Evolutionary conservation across 2,888 invertebrate species (phyloP), one percentile per base, ranked within the genome.

Genomic region (Diadegma fenestrale): DNA sequence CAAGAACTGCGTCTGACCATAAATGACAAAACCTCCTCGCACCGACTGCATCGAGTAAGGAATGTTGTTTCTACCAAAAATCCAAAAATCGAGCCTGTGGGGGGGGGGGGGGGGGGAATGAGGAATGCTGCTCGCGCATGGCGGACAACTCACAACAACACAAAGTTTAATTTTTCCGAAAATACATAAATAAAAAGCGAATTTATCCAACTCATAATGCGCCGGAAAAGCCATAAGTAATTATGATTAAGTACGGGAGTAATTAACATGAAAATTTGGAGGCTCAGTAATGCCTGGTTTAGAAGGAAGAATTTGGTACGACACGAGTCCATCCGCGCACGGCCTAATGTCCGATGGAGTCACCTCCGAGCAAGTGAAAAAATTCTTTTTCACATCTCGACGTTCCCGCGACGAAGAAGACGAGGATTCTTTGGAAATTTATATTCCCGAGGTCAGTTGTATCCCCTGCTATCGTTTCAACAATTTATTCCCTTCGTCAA

Each of bases 361-460:
- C 89, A 94, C 92, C 86, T 92, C 95, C 81, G 96, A 96, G 92
- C 96, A 97, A 94, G 95, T 97, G 93, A 97, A 97, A 94, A 97
- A 97, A 94, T 98, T 97, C 94, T 95, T 97, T 88, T 98, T 98
- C 94, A 96, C 96, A 85, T 96, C 97, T 85, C 96, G 96, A 92
- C 95, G 95, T 91, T 94, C 94, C 26, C 88, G 88, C 75, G 86
- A 85, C 37, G 73, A 80, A 43, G 85, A 95, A 83, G 95, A 96
- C 92, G 96, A 96, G 94, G 97, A 97, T 92, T 95, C 95, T 90
- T 94, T 98, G 90, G 97, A 97, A 94, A 96, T 98, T 88, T 95
- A 96, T 88, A 97, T 98, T 91, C 98, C 97, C 4, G 96, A 97
- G 95, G 97, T 96, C 94, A 93, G 87, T 76, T 81, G 19, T 51